These are phyloP conservation scores for Penaeus monodon DNA, from an alignment of 2,888 invertebrate genomes.

Conservation along the genomic window DNA sequence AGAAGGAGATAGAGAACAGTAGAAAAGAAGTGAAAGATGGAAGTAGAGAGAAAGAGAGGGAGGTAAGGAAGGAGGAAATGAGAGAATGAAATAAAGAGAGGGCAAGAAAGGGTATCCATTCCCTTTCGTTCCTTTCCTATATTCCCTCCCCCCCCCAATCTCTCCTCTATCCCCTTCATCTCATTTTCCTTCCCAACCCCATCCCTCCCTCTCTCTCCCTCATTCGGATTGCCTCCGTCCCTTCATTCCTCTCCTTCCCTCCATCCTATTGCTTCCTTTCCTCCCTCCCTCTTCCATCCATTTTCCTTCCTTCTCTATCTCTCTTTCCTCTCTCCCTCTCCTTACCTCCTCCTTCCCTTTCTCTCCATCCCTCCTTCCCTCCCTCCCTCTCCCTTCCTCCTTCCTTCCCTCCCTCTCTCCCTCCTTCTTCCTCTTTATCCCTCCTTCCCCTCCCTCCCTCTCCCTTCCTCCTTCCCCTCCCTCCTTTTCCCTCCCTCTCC, in stretches of 20 bases:
- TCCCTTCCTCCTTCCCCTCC: too few relatives aligned
- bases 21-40: not conserved
- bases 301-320: not conserved
- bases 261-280: too few relatives aligned
- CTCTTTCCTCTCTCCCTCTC: not conserved
- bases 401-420: not conserved
- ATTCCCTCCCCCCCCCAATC: not conserved
- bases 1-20: accelerated
- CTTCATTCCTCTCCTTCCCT: too few relatives aligned
- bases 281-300: not conserved
- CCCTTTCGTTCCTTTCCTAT: not conserved
- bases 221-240: too few relatives aligned
- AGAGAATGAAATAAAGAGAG: too few relatives aligned
- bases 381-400: not conserved
- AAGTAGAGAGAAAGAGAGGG: not conserved
- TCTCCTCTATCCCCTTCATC: not conserved
- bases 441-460: not conserved
- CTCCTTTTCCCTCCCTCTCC: too few relatives aligned
- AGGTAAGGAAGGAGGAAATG: not conserved
- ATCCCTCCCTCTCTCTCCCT: too few relatives aligned
- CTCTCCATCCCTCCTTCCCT: not conserved
- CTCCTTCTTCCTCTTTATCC: not conserved
- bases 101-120: not conserved
- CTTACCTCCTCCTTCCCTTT: not conserved
- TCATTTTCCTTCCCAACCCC: not conserved